Evolutionary conservation across 2,113 vertebrate genomes (phyloP).

Genomic region (Bombycilla garrulus): DNA sequence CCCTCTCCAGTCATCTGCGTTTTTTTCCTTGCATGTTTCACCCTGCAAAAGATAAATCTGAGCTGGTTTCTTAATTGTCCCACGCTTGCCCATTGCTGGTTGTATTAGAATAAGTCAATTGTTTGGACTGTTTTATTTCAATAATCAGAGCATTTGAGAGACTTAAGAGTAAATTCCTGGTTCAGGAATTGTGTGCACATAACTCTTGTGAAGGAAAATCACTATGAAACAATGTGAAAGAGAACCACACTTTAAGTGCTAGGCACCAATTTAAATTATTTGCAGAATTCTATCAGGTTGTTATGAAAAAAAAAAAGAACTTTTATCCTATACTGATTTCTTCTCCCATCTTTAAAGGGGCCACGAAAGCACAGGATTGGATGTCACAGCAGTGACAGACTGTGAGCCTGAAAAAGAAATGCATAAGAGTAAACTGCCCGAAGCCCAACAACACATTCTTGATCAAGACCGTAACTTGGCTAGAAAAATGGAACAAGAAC

Average conservation of each 20-base stretch:
- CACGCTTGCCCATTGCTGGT: background rate
- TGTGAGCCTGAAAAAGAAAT: background rate
- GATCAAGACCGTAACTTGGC: conserved; percentile 79
- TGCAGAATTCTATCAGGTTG: background rate
- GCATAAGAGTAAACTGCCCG: background rate
- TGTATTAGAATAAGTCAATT: background rate
- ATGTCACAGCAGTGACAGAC: background rate
- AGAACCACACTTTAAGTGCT: background rate
- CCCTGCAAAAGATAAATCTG: background rate
- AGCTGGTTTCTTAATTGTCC: background rate
- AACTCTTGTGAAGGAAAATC: background rate
- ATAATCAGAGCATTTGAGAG: background rate
- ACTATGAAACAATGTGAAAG: background rate
- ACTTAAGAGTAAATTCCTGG: background rate
- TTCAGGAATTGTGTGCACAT: background rate
- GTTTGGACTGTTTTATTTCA: background rate
- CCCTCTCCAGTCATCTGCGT: background rate
- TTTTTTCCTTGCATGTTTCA: background rate
- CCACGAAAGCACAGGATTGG: background rate
- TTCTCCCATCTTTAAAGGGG: conserved; percentile 35
- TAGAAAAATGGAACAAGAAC: conserved; percentile 87
- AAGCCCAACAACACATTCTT: conserved; percentile 31
- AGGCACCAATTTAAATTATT: background rate
- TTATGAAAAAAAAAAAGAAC: background rate
- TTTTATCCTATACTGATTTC: background rate